Evolutionary conservation across 2,113 vertebrate genomes (phyloP), one percentile per base, ranked within the genome.

Genomic region (Chloroceryle aenea): DNA sequence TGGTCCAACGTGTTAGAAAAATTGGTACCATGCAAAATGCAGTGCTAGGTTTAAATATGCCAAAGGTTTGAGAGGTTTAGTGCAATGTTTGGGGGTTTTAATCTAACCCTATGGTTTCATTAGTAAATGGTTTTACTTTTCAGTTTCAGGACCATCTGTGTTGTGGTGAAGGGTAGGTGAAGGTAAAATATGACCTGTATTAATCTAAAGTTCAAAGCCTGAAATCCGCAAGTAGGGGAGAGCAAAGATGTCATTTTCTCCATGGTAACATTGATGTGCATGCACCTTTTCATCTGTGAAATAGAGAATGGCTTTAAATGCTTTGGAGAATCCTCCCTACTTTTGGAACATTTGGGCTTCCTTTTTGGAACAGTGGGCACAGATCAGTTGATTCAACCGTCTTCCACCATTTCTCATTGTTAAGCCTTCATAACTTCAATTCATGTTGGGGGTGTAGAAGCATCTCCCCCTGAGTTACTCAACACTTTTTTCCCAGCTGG

Each of bases 161-260:
- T 95, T 93, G 72, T 92, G 85, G 64, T 77, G 72, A 91, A 91
- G 85, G n/a, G 50, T 55, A 89, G 50, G 78, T 79, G 84, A 86
- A 89, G 67, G 92, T 71, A 77, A 93, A 95, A 95, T 85, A 74
- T 88, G 42, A 80, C 92, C 85, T 94, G 29, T 85, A 93, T 93
- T 96, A 93, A 93, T 94, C 63, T 95, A 67, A 80, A 93, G 79
- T 91, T 96, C 90, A 96, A 95, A 93, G 90, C 63, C 77, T 87
- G 84, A 78, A 93, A 90, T 92, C 69, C 7, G 0, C 79, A 80
- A 86, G 82, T 84, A 91, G 72, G 59, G 53, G 63, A 91, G 79
- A 90, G 90, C 75, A 84, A 55, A 91, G 88, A 90, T 90, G 26
- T 90, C 7, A 1, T 81, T 85, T 94, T 95, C 85, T 95, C 90